Conservation (phyloP, 1,140 invertebrate genomes). For the Harlomillsia oculata region DNA sequence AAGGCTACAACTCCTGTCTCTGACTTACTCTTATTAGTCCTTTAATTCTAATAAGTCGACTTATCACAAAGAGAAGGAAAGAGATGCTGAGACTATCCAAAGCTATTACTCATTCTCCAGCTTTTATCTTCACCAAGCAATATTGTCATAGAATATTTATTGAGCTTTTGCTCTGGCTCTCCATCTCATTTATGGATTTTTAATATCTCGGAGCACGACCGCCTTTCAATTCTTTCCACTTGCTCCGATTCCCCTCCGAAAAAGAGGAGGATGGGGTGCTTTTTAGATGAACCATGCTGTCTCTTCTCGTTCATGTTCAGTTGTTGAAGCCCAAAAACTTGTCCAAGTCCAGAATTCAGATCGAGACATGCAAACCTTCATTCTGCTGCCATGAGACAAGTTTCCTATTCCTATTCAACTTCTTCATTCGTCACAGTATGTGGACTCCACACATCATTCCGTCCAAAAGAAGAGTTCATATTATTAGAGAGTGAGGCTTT, state of each 20-base stretch:
- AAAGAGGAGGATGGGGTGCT: too few relatives aligned
- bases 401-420: too few relatives aligned
- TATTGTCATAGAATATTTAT: slow-evolving; percentile 31
- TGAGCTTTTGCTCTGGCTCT: slow-evolving; percentile 8
- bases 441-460: too few relatives aligned
- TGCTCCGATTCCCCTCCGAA: neutral
- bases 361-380: too few relatives aligned
- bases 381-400: too few relatives aligned
- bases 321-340: too few relatives aligned
- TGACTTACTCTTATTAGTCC: neutral
- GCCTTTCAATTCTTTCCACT: slow-evolving; percentile 14
- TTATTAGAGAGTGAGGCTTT: too few relatives aligned
- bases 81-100: slow-evolving; percentile 4
- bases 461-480: too few relatives aligned
- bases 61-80: slow-evolving; percentile 19
- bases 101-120: slow-evolving; percentile 19
- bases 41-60: slow-evolving; percentile 22
- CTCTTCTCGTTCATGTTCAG: too few relatives aligned
- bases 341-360: too few relatives aligned
- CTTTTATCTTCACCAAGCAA: slow-evolving; percentile 26
- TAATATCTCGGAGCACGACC: slow-evolving; percentile 24
- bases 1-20: slow-evolving; percentile 1
- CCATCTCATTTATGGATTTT: slow-evolving; percentile 28
- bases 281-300: too few relatives aligned
- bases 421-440: too few relatives aligned